Evolutionary conservation across 64 coral and sea anemone species (phyloP), one percentile per base, ranked within the genome.

Genomic region (Montipora efflorescens): DNA sequence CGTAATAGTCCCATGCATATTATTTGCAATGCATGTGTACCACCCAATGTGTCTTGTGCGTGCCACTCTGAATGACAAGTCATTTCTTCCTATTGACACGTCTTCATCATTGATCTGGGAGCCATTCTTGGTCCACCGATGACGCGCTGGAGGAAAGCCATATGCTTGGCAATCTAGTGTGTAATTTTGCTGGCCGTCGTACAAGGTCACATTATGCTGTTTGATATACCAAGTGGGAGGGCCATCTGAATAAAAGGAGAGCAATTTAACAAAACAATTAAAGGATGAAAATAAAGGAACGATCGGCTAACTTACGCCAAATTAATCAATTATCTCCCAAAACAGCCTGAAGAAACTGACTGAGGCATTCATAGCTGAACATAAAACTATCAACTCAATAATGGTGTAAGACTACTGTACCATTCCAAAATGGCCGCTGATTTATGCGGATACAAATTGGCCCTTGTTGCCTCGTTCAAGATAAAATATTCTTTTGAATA

Each of bases 151-250:
- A 45, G 92, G 92, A 19, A 71, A 93, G 14, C 18, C 92, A 74
- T 79, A 14, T 10, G 84, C 48, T 47, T 18, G 72, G 18, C 92
- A 93, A 15, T 83, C 75, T 8, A 93, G 43, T 19, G 15, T 74
- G 64, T 76, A 79, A 36, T 52, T 36, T 36, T 36, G n/a, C 43
- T 93, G 92, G 0, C 83, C 84, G 7, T 13, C 21, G 77, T 93
- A 93, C 12, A 93, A 80, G n/a, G 92, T 93, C 66, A 80, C 75
- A 74, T 88, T 88, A 12, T 88, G 46, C 4, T 83, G 92, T 43
- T 74, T 78, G 28, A 71, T 87, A 44, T 22, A 13, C 92, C 92
- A 93, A 6, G 11, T 80, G 18, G 92, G 92, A 53, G 83, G 5
- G 14, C 47, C 45, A 4, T 48, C 92, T 93, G 4, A 25, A 67